Evolutionary conservation across 2,113 vertebrate species (phyloP).

Genomic region (Sakesphorus luctuosus): DNA sequence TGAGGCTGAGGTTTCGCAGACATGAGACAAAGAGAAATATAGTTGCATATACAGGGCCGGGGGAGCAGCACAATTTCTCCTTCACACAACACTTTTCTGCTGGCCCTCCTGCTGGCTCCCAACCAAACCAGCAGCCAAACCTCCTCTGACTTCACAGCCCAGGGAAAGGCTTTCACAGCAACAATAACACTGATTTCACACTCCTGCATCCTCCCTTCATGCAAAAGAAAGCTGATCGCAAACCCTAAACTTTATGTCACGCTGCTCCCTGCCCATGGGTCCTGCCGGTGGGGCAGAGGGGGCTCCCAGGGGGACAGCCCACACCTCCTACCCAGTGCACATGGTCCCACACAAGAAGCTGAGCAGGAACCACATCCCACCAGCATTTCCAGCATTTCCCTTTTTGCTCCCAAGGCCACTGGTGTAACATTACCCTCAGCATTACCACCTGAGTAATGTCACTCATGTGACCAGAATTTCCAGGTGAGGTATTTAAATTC

Average conservation of each 20-base stretch:
- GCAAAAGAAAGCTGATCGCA: background rate
- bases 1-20: background rate
- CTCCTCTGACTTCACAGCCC: background rate
- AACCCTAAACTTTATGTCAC: background rate
- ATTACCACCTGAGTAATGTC: background rate
- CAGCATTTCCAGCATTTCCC: rapidly evolving
- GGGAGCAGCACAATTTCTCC: background rate
- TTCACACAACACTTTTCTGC: background rate
- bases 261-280: background rate
- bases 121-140: rapidly evolving
- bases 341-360: rapidly evolving
- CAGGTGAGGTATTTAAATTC: background rate
- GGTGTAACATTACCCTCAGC: background rate
- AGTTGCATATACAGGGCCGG: rapidly evolving
- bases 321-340: rapidly evolving
- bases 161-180: background rate
- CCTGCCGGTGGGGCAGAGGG: background rate
- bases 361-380: background rate
- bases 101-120: background rate
- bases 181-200: background rate
- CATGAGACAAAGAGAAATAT: background rate
- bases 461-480: background rate
- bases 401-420: background rate
- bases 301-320: rapidly evolving
- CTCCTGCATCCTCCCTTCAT: background rate